These are phyloP conservation scores for Dendrocincla fuliginosa DNA, from an alignment of 2,797 vertebrate species.

Conservation along the genomic window DNA sequence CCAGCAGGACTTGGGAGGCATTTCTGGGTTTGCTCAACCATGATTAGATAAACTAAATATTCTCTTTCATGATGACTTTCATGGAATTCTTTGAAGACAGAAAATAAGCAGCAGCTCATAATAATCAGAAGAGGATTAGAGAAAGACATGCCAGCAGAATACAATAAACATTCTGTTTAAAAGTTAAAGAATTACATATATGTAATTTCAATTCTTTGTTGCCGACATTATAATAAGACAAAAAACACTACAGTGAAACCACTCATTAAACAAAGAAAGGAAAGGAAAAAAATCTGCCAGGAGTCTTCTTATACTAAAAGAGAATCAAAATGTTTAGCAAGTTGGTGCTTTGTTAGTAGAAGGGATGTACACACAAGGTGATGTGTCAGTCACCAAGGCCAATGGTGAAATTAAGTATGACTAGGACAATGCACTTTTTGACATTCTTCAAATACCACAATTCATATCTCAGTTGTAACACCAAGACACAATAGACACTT, in stretches of 20 bases:
- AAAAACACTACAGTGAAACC: neutral
- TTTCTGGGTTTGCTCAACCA: neutral
- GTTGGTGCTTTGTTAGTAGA: neutral
- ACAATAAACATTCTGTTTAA: neutral
- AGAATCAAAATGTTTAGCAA: neutral
- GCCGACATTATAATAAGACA: neutral
- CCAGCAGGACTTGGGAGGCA: neutral
- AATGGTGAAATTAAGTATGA: neutral
- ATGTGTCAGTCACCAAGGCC: neutral
- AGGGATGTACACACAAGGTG: neutral
- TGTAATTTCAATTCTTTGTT: neutral
- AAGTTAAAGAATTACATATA: neutral
- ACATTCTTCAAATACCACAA: neutral
- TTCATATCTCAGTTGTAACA: neutral
- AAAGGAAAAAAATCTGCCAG: neutral
- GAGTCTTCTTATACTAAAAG: neutral
- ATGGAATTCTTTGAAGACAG: neutral
- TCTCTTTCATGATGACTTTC: neutral
- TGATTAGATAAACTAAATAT: neutral
- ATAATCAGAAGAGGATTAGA: neutral
- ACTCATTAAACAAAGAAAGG: neutral
- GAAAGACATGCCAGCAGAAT: neutral
- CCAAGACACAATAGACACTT: neutral
- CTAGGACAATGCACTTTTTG: fast-evolving
- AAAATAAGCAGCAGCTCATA: neutral